Evolutionary conservation across 2,888 invertebrate species (phyloP), one percentile per base, ranked within the genome.

Genomic region (Drosophila yooni): DNA sequence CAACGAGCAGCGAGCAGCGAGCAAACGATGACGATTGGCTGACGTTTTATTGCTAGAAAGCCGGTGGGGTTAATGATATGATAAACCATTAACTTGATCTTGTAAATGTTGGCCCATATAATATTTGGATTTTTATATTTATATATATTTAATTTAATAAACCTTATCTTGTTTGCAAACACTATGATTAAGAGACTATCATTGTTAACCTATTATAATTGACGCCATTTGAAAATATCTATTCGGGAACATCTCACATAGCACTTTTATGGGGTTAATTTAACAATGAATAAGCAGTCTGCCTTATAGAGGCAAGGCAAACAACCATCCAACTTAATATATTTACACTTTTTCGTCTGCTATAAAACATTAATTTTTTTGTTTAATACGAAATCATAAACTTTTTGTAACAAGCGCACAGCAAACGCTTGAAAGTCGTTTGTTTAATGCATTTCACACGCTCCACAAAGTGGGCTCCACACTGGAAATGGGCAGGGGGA

Each of bases 321-420:
- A n/a, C 50, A 76, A 51, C 62, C 58, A 66, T 60, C 59, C 56
- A 70, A 68, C 70, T 62, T 83, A 78, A 78, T 89, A 88, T 71
- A 85, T 68, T 86, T 86, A 85, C 63, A 29, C 46, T 69, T 69
- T 57, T 68, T 51, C 59, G 50, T 34, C 31, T 63, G 65, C 58
- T 75, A 83, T 88, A 75, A 86, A 89, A 89, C 86, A 90, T 71
- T 88, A 79, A 79, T 83, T 86, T 90, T 89, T 87, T 90, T 87
- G 90, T 90, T 87, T 84, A 87, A 84, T 74, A 72, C 82, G 66
- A 88, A 88, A 90, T 90, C 79, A 89, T 90, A 87, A 89, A 89
- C 89, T 89, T 89, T 89, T 89, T 72, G 77, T 90, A 89, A 64
- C 90, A 91, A 91, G 79, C 81, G 81, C 76, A 27, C 89, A 89